Conservation (phyloP, 2,113 vertebrate species). For the Thomomys bottae region DNA sequence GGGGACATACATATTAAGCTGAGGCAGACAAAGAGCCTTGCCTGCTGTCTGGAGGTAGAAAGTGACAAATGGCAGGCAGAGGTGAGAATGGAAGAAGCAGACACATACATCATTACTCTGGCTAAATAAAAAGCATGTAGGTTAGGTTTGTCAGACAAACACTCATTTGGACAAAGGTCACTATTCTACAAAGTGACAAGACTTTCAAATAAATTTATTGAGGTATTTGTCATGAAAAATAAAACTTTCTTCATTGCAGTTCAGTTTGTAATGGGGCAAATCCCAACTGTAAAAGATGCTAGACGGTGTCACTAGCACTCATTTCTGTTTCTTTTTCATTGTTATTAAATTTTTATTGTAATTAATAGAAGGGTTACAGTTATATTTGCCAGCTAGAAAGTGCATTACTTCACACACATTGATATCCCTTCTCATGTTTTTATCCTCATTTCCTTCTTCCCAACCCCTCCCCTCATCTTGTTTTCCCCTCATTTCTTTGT, state of each 20-base stretch:
- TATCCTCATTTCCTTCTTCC: too few relatives aligned
- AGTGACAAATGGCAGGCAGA: slow-evolving; percentile 49
- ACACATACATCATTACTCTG: slow-evolving; percentile 40
- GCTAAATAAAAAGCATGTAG: neutral
- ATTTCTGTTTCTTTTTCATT: too few relatives aligned
- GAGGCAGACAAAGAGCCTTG: slow-evolving; percentile 38
- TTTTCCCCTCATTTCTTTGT: slow-evolving; percentile 10
- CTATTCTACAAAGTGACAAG: slow-evolving; percentile 35
- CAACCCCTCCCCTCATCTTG: too few relatives aligned
- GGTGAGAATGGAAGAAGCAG: slow-evolving; percentile 44
- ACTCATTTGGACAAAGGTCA: slow-evolving; percentile 58
- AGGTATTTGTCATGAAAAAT: slow-evolving; percentile 42
- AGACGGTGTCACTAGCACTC: neutral
- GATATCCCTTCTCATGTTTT: too few relatives aligned
- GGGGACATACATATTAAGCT: slow-evolving; percentile 20
- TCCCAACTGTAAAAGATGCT: neutral
- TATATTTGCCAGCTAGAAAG: too few relatives aligned
- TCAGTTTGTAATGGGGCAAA: slow-evolving; percentile 10
- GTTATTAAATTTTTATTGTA: too few relatives aligned
- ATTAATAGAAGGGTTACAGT: too few relatives aligned
- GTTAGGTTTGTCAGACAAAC: slow-evolving; percentile 27
- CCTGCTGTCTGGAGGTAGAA: slow-evolving; percentile 12
- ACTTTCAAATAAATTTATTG: slow-evolving; percentile 52
- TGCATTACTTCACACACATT: too few relatives aligned
- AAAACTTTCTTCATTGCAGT: slow-evolving; percentile 10